Evolutionary conservation across 1,140 invertebrate species (phyloP), one percentile per base, ranked within the genome.

Genomic region (Bombus turneri): DNA sequence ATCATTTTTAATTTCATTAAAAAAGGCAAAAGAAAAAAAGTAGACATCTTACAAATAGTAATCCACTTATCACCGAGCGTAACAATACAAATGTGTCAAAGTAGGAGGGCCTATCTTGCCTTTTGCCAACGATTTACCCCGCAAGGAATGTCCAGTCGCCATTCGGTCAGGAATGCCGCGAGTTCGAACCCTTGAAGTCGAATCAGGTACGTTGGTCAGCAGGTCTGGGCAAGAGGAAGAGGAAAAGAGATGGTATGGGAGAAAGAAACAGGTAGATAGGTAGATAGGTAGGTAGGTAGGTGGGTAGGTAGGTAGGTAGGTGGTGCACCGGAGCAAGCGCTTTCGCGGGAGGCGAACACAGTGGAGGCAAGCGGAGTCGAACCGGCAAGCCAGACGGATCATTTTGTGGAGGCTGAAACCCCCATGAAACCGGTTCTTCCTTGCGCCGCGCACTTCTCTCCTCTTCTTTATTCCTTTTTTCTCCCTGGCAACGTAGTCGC

Each of bases 371-470:
- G 79, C 15, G 28, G 73, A 83, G 74, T 66, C 81, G 78, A 77
- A 84, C 72, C 68, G 47, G 64, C 71, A 68, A 80, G 86, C 64
- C 80, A 86, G 86, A 90, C 88, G 79, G 74, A 88, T 85, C 87
- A 66, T 76, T 71, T 82, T 74, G 77, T 86, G 79, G 83, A 85
- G 77, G 86, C 83, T 71, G 79, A 82, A 86, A 79, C 79, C 78
- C 89, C 86, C 75, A 34, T 68, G 85, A 64, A 91, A 91, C 90
- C 90, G 90, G 90, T 91, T 91, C 84, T 81, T 41, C 66, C 64
- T 72, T 86, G 59, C 66, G 62, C 86, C 66, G 62, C 86, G 82
- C 37, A 68, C 68, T 71, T 87, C 78, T 88, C 81, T 41, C 68
- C 64, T 81, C 41, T 64, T 85, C 86, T 85, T 87, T 89, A 80